Conservation (phyloP, 2,113 vertebrate genomes). For the Sturnus vulgaris region DNA sequence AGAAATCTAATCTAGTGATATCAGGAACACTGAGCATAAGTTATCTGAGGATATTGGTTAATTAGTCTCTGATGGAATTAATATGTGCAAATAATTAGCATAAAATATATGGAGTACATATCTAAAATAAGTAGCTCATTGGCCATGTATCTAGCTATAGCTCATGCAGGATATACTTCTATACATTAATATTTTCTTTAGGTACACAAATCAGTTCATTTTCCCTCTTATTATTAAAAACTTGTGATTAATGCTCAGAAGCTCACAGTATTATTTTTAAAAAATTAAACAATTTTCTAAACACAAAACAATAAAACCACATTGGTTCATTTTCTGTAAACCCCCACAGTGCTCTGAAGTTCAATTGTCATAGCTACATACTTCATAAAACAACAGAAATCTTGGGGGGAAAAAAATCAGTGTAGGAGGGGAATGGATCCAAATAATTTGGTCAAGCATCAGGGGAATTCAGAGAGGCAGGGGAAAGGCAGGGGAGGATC, state of each 20-base stretch:
- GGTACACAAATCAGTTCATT: neutral
- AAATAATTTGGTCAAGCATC: neutral
- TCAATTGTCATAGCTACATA: neutral
- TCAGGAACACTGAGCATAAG: neutral
- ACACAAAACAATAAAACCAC: rapidly evolving
- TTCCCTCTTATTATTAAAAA: neutral
- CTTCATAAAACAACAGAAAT: neutral
- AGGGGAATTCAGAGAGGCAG: neutral
- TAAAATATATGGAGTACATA: neutral
- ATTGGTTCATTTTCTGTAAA: neutral
- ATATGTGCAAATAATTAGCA: neutral
- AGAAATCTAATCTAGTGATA: neutral
- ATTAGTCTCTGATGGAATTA: neutral
- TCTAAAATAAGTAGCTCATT: neutral
- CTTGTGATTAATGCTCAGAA: neutral
- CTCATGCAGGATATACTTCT: neutral
- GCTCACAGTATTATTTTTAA: neutral
- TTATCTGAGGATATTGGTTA: neutral
- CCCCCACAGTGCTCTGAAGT: neutral
- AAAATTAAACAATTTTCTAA: neutral
- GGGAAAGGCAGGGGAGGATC: neutral
- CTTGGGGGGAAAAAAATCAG: neutral
- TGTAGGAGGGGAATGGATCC: neutral
- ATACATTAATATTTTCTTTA: neutral
- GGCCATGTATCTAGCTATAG: neutral